These are phyloP conservation scores for Drosophila quadrilineata DNA, from an alignment of 1,140 invertebrate species.

Conservation along the genomic window DNA sequence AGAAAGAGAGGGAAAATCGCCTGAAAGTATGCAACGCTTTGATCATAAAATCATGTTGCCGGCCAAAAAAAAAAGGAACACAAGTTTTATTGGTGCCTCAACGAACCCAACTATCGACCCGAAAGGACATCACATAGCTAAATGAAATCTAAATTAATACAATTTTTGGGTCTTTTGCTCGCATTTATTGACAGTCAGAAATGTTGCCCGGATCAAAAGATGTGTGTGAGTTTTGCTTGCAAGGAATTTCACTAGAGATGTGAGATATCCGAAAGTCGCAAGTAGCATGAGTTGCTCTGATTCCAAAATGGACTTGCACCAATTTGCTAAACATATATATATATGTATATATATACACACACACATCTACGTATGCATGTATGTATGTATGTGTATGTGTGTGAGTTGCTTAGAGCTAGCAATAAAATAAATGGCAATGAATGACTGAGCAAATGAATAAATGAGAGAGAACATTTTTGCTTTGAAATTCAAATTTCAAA, in stretches of 20 bases:
- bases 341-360: constrained; percentile 13
- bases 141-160: constrained; percentile 77
- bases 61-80: not conserved
- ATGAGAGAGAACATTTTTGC: constrained; percentile 64
- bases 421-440: constrained; percentile 79
- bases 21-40: constrained; percentile 40
- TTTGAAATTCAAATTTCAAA: constrained; percentile 80
- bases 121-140: constrained; percentile 40
- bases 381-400: not conserved
- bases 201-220: constrained; percentile 66
- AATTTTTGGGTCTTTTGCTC: constrained; percentile 55
- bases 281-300: constrained; percentile 3
- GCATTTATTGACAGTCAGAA: constrained; percentile 53
- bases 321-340: constrained; percentile 38
- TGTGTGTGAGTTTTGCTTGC: constrained; percentile 45
- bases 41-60: constrained; percentile 51
- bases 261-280: not conserved
- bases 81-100: constrained; percentile 21
- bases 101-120: constrained; percentile 48
- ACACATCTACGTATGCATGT: not conserved
- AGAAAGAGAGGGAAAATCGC: constrained; percentile 4
- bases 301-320: constrained; percentile 49
- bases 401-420: constrained; percentile 38
- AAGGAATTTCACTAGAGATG: constrained; percentile 42
- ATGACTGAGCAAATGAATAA: constrained; percentile 79